Evolutionary conservation across 2,113 vertebrate species (phyloP), one percentile per base, ranked within the genome.

Genomic region (Bubo blakistoni): DNA sequence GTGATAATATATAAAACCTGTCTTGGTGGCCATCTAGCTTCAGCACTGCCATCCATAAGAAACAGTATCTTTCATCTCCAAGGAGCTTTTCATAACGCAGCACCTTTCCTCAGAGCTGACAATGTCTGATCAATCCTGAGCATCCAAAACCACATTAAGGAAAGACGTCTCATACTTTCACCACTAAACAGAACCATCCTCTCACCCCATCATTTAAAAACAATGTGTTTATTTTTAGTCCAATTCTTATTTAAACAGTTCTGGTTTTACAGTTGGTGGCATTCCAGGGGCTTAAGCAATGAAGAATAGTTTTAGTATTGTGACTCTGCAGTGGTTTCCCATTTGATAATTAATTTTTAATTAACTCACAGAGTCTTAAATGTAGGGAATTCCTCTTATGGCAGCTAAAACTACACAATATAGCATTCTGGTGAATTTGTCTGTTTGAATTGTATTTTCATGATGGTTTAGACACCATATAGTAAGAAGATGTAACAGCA

Each of bases 1-100:
- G 81, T 80, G 71, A 52, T 95, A 78, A 97, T 92, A 94, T 18
- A 96, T 83, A 96, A 96, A 97, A 86, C 40, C 92, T 83, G 58
- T 66, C 67, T 51, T 62, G 81, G 79, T 94, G 81, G 85, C 77
- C 78, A 94, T 80, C 81, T 82, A 92, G 59, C 74, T 84, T 92
- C 67, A 88, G 94, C 85, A 69, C 18, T 70, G 74, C 29, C 79
- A 88, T 92, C 87, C 59, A 29, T 36, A 94, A 91, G 57, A 89
- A 94, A 76, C 54, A 91, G 55, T 20, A 67, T 36, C 70, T 87
- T 92, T 90, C n/a, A 87, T 66, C 90, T 92, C 55, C 0, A 2
- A 89, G 91, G 42, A n/a, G 44, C 36, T 90, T 83, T 93, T 49
- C 3, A 1, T 81, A 95, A 54, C 2, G 29, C 73, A 90, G 34